A percentile compares a stretch with the other conserved stretches of the same genome.
phyloP scores from a whole-genome alignment of 2,113 vertebrate genomes.

The Synchiropus splendidus region DNA sequence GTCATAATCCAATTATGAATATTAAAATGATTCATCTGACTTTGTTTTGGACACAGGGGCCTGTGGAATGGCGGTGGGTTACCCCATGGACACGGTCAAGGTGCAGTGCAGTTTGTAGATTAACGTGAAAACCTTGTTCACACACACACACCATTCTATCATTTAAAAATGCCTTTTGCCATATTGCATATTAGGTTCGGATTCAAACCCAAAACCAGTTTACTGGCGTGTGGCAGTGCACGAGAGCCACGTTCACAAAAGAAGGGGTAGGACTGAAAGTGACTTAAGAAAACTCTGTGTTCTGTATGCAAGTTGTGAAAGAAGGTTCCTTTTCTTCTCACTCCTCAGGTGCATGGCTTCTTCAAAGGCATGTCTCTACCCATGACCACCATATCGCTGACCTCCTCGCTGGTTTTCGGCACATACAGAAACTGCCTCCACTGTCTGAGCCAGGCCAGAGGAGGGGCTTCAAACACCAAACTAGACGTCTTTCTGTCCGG shows the following conservation, averaged over 20 bases:
- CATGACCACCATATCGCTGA: constrained; percentile 47
- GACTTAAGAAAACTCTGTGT: background rate
- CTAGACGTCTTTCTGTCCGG: constrained; percentile 52
- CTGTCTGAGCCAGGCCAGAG: constrained; percentile 44
- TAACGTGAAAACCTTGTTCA: too few species aligned
- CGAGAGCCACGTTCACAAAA: constrained; percentile 36
- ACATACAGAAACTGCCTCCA: constrained; percentile 56
- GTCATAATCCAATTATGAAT: too few species aligned
- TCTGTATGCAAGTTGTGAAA: background rate
- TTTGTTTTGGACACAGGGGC: too few species aligned
- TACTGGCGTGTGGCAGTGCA: constrained; percentile 52
- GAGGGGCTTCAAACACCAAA: constrained; percentile 35
- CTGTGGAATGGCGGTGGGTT: constrained; percentile 55
- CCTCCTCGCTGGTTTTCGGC: constrained; percentile 56
- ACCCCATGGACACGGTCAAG: constrained; percentile 60
- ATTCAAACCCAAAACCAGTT: constrained; percentile 62
- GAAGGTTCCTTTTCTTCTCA: background rate
- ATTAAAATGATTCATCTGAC: too few species aligned
- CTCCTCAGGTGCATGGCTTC: constrained; percentile 47
- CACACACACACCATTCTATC: too few species aligned
- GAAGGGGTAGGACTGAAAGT: constrained; percentile 45
- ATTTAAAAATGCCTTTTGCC: background rate
- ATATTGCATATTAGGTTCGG: constrained; percentile 39
- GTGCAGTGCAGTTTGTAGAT: too few species aligned
- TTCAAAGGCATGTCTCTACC: constrained; percentile 62